A percentile compares a stretch with the other conserved stretches of the same genome.
phyloP scores from a whole-genome alignment of 37 sponge, comb jelly and placozoan genomes.

The Beroe ovata region DNA sequence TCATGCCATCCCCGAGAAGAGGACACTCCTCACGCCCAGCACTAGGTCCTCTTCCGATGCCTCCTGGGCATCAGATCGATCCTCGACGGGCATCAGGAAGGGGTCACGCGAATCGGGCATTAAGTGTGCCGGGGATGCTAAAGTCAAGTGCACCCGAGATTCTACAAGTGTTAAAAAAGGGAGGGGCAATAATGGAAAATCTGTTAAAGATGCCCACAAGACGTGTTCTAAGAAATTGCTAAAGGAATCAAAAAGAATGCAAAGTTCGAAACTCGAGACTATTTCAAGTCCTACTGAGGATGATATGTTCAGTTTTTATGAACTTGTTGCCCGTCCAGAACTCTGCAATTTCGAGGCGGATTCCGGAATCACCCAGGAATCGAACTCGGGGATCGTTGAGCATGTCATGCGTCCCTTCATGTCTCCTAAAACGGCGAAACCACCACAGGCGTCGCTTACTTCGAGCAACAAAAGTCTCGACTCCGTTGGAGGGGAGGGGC shows the following conservation, averaged over 20 bases:
- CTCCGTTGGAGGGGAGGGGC: not conserved
- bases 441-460: not conserved
- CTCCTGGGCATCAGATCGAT: conserved; percentile 1
- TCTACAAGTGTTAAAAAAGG: not conserved
- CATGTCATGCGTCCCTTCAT: conserved; percentile 23
- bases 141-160: not conserved
- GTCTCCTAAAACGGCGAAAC: not conserved
- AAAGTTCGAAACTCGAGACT: conserved; percentile 11
- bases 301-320: conserved; percentile 47
- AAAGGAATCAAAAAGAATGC: not conserved
- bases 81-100: conserved; percentile 14
- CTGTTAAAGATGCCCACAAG: not conserved
- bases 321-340: conserved; percentile 19
- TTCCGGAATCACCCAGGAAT: not conserved
- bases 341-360: not conserved
- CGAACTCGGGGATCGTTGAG: not conserved
- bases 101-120: conserved; percentile 26
- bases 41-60: conserved; percentile 30
- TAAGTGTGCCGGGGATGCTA: not conserved
- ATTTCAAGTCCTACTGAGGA: conserved; percentile 6
- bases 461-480: conserved; percentile 18
- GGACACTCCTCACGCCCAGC: not conserved
- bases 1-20: not conserved
- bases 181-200: not conserved
- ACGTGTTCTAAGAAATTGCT: not conserved